Evolutionary conservation across 2,797 vertebrate species (phyloP), one percentile per base, ranked within the genome.

Genomic region (Siniperca undulata): DNA sequence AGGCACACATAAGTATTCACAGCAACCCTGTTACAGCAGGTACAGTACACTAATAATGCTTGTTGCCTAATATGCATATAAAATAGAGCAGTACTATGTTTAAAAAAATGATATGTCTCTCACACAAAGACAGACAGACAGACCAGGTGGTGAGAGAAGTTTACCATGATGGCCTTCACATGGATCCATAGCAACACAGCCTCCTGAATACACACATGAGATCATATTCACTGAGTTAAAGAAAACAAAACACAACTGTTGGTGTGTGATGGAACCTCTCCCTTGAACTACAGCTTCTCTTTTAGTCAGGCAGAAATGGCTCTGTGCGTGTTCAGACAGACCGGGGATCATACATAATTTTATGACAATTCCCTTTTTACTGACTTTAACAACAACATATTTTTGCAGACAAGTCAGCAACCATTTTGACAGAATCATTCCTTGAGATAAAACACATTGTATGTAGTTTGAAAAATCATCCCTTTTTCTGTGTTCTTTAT

Each of bases 141-240:
- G 44, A 7, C 40, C 42, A 50, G 53, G 38, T 38, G 46, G 24
- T 3, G 46, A 58, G n/a, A 56, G 52, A 36, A 42, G 62, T 80
- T 83, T 79, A 64, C 71, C 30, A 7, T 4, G 24, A 46, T 50
- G 38, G 52, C 46, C 56, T 66, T 44, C 64, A 59, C 19, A 40
- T 58, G 66, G 22, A 74, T 68, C 76, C 58, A 78, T 59, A 50
- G 74, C 86, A 88, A 78, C 56, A 55, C 4, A 6, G 9, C 48
- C 34, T 44, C 44, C 20, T 59, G 34, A 72, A 67, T 14, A 11
- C 70, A 70, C 52, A 56, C 27, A 22, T 7, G 76, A 64, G 4
- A 52, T 60, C 34, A 53, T 42, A 70, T 42, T n/a, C 60, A 14
- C 11, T 3, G 10, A 16, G 55, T n/a, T 22, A 14, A 50, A 78